These are phyloP conservation scores for Drosophila setifemur DNA, from an alignment of 1,140 invertebrate genomes.

Conservation along the genomic window DNA sequence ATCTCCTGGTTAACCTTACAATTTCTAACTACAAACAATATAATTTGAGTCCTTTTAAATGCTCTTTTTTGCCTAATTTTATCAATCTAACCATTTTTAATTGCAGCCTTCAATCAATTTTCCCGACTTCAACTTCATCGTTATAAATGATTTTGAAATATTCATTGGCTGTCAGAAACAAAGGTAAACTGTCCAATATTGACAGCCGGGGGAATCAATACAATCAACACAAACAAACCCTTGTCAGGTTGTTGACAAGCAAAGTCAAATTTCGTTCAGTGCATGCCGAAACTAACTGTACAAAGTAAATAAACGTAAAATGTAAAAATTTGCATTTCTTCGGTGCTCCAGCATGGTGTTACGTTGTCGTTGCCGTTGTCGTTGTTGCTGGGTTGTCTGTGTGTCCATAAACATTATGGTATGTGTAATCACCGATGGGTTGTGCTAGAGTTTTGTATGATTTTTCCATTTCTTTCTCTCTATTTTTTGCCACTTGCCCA, in stretches of 20 bases:
- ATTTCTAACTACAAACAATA: too few species aligned
- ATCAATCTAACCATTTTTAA: too few species aligned
- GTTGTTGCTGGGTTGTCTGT: too few species aligned
- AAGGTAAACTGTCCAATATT: slow-evolving; percentile 42
- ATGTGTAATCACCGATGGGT: slow-evolving; percentile 46
- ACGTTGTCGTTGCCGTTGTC: not conserved
- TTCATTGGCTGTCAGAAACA: slow-evolving; percentile 31
- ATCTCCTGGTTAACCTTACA: too few species aligned
- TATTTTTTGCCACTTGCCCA: not conserved
- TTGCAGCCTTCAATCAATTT: not conserved
- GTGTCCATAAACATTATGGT: slow-evolving; percentile 26
- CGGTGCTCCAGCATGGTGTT: slow-evolving; percentile 3
- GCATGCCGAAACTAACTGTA: slow-evolving; percentile 53
- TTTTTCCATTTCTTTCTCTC: too few species aligned
- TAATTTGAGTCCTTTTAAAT: too few species aligned
- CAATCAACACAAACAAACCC: slow-evolving; percentile 21
- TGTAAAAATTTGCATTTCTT: slow-evolving; percentile 53
- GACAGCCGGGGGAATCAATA: slow-evolving; percentile 29
- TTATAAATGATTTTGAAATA: slow-evolving; percentile 25
- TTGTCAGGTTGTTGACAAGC: slow-evolving; percentile 37
- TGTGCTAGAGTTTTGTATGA: slow-evolving; percentile 1
- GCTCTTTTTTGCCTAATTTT: too few species aligned
- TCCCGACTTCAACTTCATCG: slow-evolving; percentile 2
- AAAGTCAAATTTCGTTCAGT: slow-evolving; percentile 45
- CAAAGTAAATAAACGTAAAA: slow-evolving; percentile 72